Evolutionary conservation across 2,113 vertebrate species (phyloP).

Genomic region (Alces alces): DNA sequence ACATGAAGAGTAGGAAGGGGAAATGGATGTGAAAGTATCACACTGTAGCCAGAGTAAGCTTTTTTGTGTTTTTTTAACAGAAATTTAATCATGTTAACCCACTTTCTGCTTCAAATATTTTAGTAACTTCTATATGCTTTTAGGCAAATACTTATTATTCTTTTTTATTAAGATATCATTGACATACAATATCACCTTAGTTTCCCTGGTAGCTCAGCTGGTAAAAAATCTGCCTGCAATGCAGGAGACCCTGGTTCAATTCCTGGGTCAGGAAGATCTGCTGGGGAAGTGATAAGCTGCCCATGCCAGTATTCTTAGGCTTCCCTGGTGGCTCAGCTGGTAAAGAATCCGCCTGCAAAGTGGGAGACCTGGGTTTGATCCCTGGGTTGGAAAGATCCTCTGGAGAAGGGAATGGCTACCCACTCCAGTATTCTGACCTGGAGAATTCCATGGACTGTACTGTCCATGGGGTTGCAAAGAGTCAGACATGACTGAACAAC

Average conservation of each 20-base stretch:
- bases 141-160: neutral
- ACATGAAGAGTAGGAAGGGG: neutral
- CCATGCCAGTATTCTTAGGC: neutral
- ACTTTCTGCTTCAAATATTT: neutral
- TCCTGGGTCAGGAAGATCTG: neutral
- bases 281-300: neutral
- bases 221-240: neutral
- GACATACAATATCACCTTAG: neutral
- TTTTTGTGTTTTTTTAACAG: neutral
- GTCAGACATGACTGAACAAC: neutral
- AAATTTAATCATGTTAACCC: neutral
- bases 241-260: neutral
- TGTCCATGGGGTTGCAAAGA: neutral
- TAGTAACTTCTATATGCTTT: neutral
- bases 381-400: neutral
- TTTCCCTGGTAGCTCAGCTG: neutral
- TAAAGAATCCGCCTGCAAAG: rapidly evolving
- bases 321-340: neutral
- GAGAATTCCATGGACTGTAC: neutral
- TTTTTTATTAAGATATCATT: neutral
- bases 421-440: neutral
- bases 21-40: neutral
- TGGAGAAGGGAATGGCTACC: neutral
- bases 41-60: neutral
- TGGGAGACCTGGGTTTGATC: neutral